Evolutionary conservation across 2,797 vertebrate species (phyloP), one percentile per base, ranked within the genome.

Genomic region (Trachops cirrhosus): DNA sequence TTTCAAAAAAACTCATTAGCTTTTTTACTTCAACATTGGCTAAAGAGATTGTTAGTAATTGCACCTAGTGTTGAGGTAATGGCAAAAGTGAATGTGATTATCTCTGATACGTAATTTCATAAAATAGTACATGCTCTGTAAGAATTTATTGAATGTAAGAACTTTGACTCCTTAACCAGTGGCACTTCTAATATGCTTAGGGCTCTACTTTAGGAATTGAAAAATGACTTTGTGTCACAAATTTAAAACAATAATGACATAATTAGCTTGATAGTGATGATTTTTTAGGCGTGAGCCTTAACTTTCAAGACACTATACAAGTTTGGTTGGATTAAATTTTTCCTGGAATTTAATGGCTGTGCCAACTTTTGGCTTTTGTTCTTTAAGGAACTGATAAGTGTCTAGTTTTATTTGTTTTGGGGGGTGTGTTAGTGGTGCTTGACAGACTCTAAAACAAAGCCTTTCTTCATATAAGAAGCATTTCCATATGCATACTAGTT

Each of bases 251-350:
- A 88, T 26, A 44, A 80, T 86, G 64, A 71, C 52, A 6, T 80
- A 62, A 84, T 83, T 84, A 92, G 16, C 59, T 16, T 57, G 80
- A 62, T n/a, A 83, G 16, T 90, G n/a, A 16, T 71, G n/a, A 16
- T 71, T 64, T 92, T 91, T 84, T 77, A 77, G 74, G 68, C 94
- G 39, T 11, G n/a, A 86, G 3, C 5, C 19, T 93, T 95, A 59
- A 89, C 41, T 94, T 93, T 95, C 34, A 94, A 77, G 37, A 88
- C 68, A 87, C 26, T 91, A 73, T 48, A 62, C 29, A 32, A 62
- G 29, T 95, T 93, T 88, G 59, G n/a, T 75, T 57, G 39, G 83
- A 48, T 95, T 96, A 82, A 88, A 74, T 71, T 91, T 94, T 91
- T 12, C 34, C 12, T 89, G 2, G 34, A 70, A 93, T 50, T 89